These are phyloP conservation scores for Euzophera pinguis DNA, from an alignment of 2,888 invertebrate species.

Conservation along the genomic window DNA sequence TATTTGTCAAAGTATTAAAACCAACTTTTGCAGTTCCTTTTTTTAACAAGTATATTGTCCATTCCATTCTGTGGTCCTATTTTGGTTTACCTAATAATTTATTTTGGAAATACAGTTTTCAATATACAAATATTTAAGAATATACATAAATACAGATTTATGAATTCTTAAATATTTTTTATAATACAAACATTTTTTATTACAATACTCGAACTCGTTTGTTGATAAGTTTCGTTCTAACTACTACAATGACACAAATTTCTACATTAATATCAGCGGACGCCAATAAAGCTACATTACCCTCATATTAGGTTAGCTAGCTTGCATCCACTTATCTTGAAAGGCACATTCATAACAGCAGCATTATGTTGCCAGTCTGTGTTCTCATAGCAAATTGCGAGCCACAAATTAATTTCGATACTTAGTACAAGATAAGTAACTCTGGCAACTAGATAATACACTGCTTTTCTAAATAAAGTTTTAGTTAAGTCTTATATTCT, in stretches of 20 bases:
- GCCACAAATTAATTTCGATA: slow-evolving; percentile 6
- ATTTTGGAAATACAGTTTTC: no score
- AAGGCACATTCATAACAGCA: slow-evolving; percentile 5
- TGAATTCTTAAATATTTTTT: no score
- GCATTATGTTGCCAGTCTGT: neutral
- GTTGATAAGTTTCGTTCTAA: neutral
- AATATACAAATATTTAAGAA: no score
- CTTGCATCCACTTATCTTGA: slow-evolving; percentile 56
- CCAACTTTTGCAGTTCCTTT: no score
- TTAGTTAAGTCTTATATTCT: neutral
- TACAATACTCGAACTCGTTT: neutral
- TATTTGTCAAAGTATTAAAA: no score
- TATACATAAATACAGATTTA: no score
- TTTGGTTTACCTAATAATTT: no score
- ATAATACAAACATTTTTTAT: no score
- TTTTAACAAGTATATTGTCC: no score
- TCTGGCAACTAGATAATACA: neutral
- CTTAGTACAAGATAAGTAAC: neutral
- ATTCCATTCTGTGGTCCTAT: no score
- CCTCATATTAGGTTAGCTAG: slow-evolving; percentile 62
- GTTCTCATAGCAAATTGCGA: neutral
- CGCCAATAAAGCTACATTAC: slow-evolving; percentile 50
- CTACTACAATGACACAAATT: slow-evolving; percentile 45
- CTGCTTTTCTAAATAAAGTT: neutral
- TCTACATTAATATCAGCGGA: slow-evolving; percentile 53